Evolutionary conservation across 2,113 vertebrate genomes (phyloP).

Genomic region (Eubucco bourcierii): DNA sequence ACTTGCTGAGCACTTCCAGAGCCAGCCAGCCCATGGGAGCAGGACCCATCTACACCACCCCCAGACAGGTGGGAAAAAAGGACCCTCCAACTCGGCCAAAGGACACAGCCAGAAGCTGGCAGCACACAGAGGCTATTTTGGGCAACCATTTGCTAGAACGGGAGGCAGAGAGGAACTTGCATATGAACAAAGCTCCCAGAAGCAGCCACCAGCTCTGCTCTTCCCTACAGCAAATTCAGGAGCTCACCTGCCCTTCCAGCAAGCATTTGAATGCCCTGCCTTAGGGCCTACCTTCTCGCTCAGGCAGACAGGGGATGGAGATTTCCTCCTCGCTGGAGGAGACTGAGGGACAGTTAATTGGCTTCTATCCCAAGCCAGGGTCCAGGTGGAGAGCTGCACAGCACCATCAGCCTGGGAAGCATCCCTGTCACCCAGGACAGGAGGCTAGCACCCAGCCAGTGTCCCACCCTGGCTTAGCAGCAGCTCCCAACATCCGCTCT

Average conservation of each 20-base stretch:
- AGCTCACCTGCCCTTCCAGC: neutral
- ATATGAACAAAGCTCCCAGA: neutral
- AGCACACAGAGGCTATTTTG: conserved; percentile 39
- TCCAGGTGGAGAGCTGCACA: neutral
- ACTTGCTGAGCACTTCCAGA: neutral
- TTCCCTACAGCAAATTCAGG: neutral
- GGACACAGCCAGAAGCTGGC: conserved; percentile 19
- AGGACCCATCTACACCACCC: neutral
- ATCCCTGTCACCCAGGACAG: neutral
- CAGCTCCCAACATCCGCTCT: neutral
- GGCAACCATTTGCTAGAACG: neutral
- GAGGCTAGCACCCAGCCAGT: neutral
- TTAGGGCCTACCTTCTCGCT: neutral
- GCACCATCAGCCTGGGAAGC: neutral
- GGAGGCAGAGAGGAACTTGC: neutral
- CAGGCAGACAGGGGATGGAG: neutral
- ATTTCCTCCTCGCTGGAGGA: neutral
- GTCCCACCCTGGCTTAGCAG: neutral
- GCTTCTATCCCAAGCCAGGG: neutral
- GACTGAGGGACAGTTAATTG: neutral
- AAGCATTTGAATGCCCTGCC: neutral
- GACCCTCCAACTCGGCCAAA: conserved; percentile 32
- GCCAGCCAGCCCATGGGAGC: neutral
- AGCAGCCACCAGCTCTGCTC: neutral
- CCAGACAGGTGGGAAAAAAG: neutral